phyloP scores from a whole-genome alignment of 2,888 invertebrate genomes.

The Tipula unca region DNA sequence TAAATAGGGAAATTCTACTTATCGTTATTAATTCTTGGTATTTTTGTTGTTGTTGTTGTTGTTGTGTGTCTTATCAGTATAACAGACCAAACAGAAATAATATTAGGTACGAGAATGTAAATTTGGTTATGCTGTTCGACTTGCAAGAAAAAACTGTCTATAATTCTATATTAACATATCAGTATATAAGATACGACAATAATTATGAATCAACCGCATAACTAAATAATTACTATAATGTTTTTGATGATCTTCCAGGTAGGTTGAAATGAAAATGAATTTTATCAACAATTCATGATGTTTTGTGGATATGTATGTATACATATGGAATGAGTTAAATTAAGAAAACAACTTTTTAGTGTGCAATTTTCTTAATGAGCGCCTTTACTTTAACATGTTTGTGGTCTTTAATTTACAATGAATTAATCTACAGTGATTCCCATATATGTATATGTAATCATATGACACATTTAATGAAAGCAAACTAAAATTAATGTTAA shows the following conservation, averaged over 20 bases:
- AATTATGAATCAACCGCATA: neutral
- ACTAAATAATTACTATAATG: neutral
- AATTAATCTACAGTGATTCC: too few species aligned
- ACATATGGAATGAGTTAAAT: neutral
- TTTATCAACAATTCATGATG: neutral
- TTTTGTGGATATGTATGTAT: neutral
- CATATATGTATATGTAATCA: too few species aligned
- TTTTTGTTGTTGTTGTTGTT: neutral
- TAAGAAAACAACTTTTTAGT: neutral
- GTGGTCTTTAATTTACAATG: neutral
- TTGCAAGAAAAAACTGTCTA: neutral
- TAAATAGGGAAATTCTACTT: neutral
- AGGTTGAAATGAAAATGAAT: neutral
- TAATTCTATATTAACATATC: neutral
- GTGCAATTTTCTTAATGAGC: neutral
- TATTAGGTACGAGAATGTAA: too few species aligned
- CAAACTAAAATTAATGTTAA: too few species aligned
- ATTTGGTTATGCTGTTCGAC: too few species aligned
- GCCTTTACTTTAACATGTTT: neutral
- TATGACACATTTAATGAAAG: too few species aligned
- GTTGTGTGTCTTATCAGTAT: neutral
- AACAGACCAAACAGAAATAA: too few species aligned
- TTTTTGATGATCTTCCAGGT: neutral
- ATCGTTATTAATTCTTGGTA: neutral
- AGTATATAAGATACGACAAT: neutral